Conservation (phyloP, 2,797 vertebrate species). For the Sorex maritimensis region DNA sequence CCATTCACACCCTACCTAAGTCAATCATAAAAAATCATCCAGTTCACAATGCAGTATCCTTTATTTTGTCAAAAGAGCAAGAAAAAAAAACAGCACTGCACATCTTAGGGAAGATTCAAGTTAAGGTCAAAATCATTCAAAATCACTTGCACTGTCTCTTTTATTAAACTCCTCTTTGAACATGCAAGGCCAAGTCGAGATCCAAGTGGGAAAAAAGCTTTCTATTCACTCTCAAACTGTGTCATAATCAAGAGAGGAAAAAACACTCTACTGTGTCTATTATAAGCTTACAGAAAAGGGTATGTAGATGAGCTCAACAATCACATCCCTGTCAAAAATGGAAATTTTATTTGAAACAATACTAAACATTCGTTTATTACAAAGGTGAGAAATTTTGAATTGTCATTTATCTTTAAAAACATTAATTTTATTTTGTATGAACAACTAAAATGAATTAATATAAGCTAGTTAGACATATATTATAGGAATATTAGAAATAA, state of each 20-base stretch:
- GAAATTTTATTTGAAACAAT: conserved; percentile 15
- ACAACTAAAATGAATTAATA: not conserved
- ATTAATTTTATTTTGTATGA: conserved; percentile 6
- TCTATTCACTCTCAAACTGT: conserved; percentile 3
- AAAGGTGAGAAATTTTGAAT: too few species aligned
- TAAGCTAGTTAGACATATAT: not conserved
- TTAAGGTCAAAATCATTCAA: conserved; percentile 73
- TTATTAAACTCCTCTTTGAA: conserved; percentile 59
- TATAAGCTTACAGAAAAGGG: not conserved
- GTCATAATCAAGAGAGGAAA: not conserved
- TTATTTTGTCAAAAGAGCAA: conserved; percentile 32
- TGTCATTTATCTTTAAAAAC: conserved; percentile 6
- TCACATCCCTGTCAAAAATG: not conserved
- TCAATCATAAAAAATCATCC: conserved; percentile 27
- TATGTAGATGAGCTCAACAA: not conserved
- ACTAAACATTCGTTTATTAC: not conserved
- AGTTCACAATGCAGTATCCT: not conserved
- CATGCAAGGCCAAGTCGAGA: not conserved
- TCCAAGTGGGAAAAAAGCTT: not conserved
- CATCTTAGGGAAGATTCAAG: not conserved
- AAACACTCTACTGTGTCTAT: not conserved
- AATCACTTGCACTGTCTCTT: conserved; percentile 62
- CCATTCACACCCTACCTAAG: conserved; percentile 53
- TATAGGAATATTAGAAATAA: not conserved
- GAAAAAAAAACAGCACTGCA: not conserved